Evolutionary conservation across 2,888 invertebrate genomes (phyloP).

Genomic region (Clepsis dumicolana): DNA sequence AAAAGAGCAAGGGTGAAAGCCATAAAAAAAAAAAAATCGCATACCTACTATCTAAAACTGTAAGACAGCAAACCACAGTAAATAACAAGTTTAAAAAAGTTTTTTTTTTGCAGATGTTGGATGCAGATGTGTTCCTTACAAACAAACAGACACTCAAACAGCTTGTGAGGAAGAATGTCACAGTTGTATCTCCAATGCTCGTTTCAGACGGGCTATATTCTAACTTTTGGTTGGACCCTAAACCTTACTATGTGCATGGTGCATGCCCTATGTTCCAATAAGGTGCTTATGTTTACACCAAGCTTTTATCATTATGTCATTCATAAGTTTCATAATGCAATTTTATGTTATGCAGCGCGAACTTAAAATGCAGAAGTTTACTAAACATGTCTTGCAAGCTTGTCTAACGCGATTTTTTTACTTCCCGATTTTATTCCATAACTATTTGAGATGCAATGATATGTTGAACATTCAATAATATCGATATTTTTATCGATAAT

Average conservation of each 20-base stretch:
- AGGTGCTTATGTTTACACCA: slow-evolving; percentile 36
- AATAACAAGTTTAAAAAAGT: background rate
- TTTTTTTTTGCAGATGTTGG: slow-evolving; percentile 89
- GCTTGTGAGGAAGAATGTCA: slow-evolving; percentile 87
- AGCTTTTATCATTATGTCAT: background rate
- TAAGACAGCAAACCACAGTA: no score
- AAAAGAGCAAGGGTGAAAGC: no score
- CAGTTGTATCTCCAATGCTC: slow-evolving; percentile 94
- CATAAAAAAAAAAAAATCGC: no score
- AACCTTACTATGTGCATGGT: slow-evolving; percentile 45
- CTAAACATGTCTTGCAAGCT: no score
- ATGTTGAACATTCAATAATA: no score
- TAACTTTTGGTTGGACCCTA: slow-evolving; percentile 93
- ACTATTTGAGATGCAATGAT: no score
- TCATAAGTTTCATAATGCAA: background rate
- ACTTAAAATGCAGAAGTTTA: no score
- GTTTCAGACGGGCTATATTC: slow-evolving; percentile 95
- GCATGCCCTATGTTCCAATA: slow-evolving; percentile 29
- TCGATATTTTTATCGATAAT: no score
- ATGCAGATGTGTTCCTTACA: slow-evolving; percentile 94
- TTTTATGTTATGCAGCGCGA: no score
- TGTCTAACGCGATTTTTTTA: no score
- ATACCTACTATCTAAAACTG: no score
- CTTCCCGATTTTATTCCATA: no score
- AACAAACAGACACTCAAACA: slow-evolving; percentile 87